phyloP scores from a whole-genome alignment of 2,888 invertebrate species.

The Gryllus longicercus region DNA sequence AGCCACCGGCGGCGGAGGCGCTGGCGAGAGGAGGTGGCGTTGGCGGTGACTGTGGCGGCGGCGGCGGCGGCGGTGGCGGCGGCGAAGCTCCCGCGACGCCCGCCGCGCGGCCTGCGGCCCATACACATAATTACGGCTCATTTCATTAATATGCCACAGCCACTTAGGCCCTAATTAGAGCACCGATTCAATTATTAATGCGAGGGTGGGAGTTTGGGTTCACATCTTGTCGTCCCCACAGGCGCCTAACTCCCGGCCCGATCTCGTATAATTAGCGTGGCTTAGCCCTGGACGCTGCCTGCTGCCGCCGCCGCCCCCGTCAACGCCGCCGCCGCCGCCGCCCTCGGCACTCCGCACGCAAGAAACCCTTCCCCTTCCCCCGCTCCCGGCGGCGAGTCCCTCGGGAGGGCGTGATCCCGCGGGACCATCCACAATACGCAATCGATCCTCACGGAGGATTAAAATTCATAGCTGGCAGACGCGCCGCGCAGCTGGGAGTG shows the following conservation, averaged over 20 bases:
- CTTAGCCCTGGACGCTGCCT: not conserved
- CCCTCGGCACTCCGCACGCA: not conserved
- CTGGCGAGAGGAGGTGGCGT: not conserved
- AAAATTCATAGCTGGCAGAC: not conserved
- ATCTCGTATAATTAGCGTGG: conserved; percentile 2
- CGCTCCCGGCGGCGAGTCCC: not conserved
- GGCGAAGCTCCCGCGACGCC: too few relatives aligned
- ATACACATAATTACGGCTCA: conserved; percentile 17
- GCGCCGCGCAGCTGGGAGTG: not conserved
- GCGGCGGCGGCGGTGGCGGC: too few relatives aligned
- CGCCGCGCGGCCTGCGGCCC: not conserved
- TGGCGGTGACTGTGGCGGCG: too few relatives aligned
- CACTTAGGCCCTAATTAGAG: conserved; percentile 10
- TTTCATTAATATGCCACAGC: conserved; percentile 17
- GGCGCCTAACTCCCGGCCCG: conserved; percentile 10
- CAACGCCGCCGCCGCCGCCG: not conserved
- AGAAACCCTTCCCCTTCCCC: not conserved
- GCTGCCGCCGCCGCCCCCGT: not conserved
- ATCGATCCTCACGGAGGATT: not conserved
- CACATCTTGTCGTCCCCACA: conserved; percentile 17
- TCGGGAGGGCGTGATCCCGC: not conserved
- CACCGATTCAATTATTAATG: conserved; percentile 6
- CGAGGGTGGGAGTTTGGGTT: conserved; percentile 6
- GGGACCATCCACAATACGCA: not conserved
- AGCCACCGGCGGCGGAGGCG: not conserved